Percentiles rank a stretch among this genome's conserved stretches.
These are phyloP conservation scores for Lycaon pictus DNA, from an alignment of 2,113 vertebrate genomes.

Conservation along the genomic window DNA sequence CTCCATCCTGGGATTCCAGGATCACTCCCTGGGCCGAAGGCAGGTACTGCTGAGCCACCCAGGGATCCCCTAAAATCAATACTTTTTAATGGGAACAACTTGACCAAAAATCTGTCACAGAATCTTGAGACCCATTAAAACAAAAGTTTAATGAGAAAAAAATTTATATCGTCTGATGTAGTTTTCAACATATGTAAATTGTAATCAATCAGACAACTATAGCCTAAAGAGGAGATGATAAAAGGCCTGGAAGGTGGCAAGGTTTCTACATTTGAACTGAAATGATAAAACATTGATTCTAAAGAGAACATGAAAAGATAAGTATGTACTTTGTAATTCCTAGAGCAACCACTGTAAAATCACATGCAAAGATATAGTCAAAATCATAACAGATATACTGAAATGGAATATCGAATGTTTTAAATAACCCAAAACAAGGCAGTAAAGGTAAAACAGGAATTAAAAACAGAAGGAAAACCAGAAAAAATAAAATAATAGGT, in stretches of 20 bases:
- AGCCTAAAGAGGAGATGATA: neutral
- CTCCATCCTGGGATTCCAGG: no score
- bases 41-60: no score
- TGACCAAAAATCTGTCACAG: neutral
- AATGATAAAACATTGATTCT: neutral
- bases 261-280: neutral
- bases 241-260: neutral
- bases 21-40: no score
- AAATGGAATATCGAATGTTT: neutral
- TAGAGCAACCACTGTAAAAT: neutral
- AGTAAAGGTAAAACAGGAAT: conserved; percentile 5
- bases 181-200: neutral
- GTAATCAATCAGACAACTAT: neutral
- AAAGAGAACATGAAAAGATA: neutral
- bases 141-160: neutral
- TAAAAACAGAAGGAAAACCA: neutral
- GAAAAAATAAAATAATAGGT: neutral
- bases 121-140: neutral
- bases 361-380: neutral
- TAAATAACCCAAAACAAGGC: neutral
- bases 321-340: neutral
- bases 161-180: neutral
- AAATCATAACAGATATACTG: neutral
- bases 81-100: neutral
- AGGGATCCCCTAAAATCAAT: neutral